Evolutionary conservation across 2,888 invertebrate genomes (phyloP), one percentile per base, ranked within the genome.

Genomic region (Cephus spinipes): DNA sequence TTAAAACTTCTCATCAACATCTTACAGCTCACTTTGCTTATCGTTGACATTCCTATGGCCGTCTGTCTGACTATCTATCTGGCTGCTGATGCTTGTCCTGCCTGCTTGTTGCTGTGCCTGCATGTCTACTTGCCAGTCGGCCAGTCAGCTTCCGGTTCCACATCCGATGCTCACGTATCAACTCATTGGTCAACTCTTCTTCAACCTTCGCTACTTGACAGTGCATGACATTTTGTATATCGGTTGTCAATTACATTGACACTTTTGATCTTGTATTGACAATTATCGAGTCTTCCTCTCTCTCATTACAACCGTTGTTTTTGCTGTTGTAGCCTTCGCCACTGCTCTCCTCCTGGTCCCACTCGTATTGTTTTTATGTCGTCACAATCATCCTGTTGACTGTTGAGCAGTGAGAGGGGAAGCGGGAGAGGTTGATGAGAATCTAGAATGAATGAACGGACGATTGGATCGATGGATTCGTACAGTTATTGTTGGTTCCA

Each of bases 51-150:
- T 9, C 9, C 55, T 23, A 55, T 23, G 55, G 55, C 55, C 55
- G 55, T 55, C 55, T 23, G 55, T 55, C 55, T 55, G 55, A 55
- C 55, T 55, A 23, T 55, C 55, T 55, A 55, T 55, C 55, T 55
- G 55, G 55, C 55, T 55, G 9, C 9, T 23, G 15, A 9, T 9
- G 55, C 55, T 55, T 55, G 9, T 55, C 55, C 55, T 55, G 55
- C 55, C 23, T 55, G 55, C 55, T 55, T 55, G 9, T 55, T 55
- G 23, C 55, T 55, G 55, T 55, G 55, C 23, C 9, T 23, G 55
- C 55, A 55, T 55, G 40, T 23, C 40, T 88, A 88, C 91, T 90
- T 91, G 92, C 92, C 92, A 92, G 93, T 91, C 91, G 91, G 92
- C 73, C 74, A 34, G 34, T 71, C 75, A 36, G 74, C 40, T 30